phyloP scores from a whole-genome alignment of 1,140 invertebrate species.

The Maniola jurtina region DNA sequence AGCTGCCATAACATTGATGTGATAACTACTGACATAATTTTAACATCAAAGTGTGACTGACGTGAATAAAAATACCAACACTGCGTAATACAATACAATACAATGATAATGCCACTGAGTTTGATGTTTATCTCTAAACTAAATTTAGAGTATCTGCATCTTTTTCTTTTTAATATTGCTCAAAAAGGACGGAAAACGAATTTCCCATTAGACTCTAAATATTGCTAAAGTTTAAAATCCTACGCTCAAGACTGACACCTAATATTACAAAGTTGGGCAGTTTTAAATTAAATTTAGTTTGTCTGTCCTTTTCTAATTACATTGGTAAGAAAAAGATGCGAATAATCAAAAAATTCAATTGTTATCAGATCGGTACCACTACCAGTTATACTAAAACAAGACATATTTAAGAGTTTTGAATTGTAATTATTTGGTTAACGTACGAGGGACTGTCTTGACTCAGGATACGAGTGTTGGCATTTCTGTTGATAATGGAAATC shows the following conservation, averaged over 20 bases:
- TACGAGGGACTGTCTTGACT: constrained; percentile 47
- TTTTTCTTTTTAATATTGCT: no score
- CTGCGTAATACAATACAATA: not conserved
- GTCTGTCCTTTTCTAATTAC: no score
- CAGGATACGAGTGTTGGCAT: constrained; percentile 41
- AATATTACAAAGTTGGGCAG: no score
- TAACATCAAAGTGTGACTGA: constrained; percentile 2
- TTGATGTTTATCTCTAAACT: not conserved
- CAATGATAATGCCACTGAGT: no score
- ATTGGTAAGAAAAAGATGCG: no score
- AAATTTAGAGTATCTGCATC: not conserved
- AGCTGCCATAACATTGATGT: not conserved
- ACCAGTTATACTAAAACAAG: no score
- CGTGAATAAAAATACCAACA: not conserved
- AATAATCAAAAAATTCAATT: no score
- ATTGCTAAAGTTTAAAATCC: no score
- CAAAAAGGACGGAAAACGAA: not conserved
- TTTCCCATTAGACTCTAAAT: not conserved
- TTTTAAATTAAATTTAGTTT: no score
- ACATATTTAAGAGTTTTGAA: not conserved
- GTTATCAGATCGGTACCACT: no score
- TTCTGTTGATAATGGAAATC: constrained; percentile 42
- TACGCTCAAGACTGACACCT: no score
- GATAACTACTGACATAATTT: constrained; percentile 7
- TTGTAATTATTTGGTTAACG: constrained; percentile 26